phyloP scores from a whole-genome alignment of 2,113 vertebrate genomes.

The Eclectus roratus region DNA sequence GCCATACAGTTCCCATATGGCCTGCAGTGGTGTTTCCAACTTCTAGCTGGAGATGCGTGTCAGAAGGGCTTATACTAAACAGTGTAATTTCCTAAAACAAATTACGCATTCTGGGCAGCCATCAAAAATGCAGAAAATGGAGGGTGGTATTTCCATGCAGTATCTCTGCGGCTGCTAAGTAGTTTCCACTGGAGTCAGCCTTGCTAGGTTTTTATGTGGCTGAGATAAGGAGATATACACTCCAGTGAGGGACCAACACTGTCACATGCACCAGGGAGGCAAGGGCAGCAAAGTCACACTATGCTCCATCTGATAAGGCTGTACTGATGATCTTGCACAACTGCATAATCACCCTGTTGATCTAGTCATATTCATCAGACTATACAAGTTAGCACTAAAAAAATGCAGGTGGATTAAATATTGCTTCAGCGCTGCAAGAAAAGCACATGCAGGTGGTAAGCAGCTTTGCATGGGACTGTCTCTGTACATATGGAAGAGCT shows the following conservation, averaged over 20 bases:
- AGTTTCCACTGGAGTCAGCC: background rate
- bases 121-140: background rate
- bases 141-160: background rate
- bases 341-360: background rate
- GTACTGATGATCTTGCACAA: background rate
- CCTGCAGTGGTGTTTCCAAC: background rate
- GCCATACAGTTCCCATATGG: background rate
- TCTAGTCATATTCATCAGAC: background rate
- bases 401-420: background rate
- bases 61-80: background rate
- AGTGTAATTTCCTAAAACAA: background rate
- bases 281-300: background rate
- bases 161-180: background rate
- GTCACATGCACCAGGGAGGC: rapidly evolving
- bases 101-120: background rate
- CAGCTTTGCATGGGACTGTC: background rate
- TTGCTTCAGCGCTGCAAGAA: background rate
- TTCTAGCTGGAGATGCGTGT: background rate
- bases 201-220: background rate
- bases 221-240: background rate
- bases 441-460: background rate
- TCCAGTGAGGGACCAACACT: background rate
- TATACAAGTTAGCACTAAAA: background rate
- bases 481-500: slow-evolving; percentile 13
- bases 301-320: background rate